Base-by-base conservation (phyloP, 2,888 invertebrate species). In the Conistra vaccinii region DNA sequence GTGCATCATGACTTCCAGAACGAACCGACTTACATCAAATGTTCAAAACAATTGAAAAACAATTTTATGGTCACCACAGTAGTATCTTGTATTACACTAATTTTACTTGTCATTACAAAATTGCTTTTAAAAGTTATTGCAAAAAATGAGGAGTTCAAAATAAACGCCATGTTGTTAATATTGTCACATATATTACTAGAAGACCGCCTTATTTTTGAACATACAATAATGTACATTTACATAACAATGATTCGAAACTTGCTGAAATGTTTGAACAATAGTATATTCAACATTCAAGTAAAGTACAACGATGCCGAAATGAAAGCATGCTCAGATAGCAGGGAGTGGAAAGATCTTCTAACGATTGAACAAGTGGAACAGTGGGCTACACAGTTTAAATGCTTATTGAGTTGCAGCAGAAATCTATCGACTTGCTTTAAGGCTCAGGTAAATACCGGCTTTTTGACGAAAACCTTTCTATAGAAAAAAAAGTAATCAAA, bases 371-470 rank as follows among this genome's bases (percentile, higher is more conserved):
- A 20, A 48, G 48, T 48, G 48, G 48, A 48, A 14, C n/a, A 23
- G 6, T 67, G 69, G 61, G 45, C 62, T 39, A 14, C 26, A 51
- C 39, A 72, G 1, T 83, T 69, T 39, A 55, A 35, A 63, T 48
- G 32, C 35, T 58, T 84, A 20, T 26, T 74, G n/a, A 72, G 20
- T 20, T 76, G 80, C 51, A 66, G 69, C 35, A 81, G 48, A 20
- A 63, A 62, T 14, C 53, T 83, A 17, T 75, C 79, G 0, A 3
- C 2, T 0, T 69, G 68, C 32, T 79, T 60, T 51, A 65, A 48
- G 1, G 23, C 48, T 42, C 79, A 79, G 79, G 79, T 79, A 72
- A n/a, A n/a, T 45, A 23, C 26, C 12, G 10, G n/a, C 5, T 17
- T 17, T 48, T 48, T 5, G 20, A 20, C 48, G 20, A 48, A 48